Base-by-base conservation (phyloP, 2,888 invertebrate species). In the Digitonthophagus gazella region DNA sequence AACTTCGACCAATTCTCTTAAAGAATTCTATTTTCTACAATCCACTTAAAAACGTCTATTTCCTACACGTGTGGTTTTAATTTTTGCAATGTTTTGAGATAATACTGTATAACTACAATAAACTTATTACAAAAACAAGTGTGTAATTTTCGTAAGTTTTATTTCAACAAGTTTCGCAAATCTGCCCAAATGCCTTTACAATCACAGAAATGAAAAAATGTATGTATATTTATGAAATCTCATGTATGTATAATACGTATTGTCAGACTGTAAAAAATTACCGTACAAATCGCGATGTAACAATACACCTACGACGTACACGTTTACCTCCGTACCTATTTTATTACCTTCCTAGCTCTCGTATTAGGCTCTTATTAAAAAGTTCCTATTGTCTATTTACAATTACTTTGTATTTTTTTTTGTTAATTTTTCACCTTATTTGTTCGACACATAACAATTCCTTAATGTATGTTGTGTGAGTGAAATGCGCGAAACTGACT, bases 261-360 rank as follows among this genome's bases (percentile, higher is more conserved):
- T 81, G 81, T 81, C 81, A 75, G 78, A 77, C 80, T 81, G 81
- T 79, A 81, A 69, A 68, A 65, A 70, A 68, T 65, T 68, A 71
- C 58, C 67, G 61, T 66, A 67, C 67, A 65, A 18, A 14, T 61
- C 18, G 18, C 65, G 58, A 68, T 65, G 64, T 63, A 64, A 55
- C 22, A 64, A 28, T 54, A 67, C 57, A 55, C 57, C 14, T 58
- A 20, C 15, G 15, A 20, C 58, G 15, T 57, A 58, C 58, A 58
- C 11, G 15, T 65, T 22, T 28, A 65, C 44, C 18, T 44, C 15
- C 19, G n/a, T n/a, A n/a, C n/a, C n/a, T n/a, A n/a, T 61, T 20
- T 19, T 20, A 61, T 57, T 16, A 44, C 16, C 57, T 57, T 57
- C 16, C 16, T 14, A 61, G 11, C 61, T 18, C 18, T 61, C 18